Evolutionary conservation across 2,888 invertebrate genomes (phyloP).

Genomic region (Hemithea aestivaria): DNA sequence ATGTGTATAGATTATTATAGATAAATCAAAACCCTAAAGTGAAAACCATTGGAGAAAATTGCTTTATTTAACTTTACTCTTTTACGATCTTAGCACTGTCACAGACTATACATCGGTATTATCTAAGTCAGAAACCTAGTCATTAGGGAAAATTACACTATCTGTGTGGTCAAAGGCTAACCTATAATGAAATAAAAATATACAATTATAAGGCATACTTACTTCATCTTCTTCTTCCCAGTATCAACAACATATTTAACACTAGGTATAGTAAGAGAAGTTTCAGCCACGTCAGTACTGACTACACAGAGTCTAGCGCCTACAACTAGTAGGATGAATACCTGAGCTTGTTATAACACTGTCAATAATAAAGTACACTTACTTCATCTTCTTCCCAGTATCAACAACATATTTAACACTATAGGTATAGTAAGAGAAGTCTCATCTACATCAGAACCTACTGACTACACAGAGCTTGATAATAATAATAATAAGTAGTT

Average conservation of each 20-base stretch:
- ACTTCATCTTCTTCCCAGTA: slow-evolving; percentile 87
- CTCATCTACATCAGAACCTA: slow-evolving; percentile 99
- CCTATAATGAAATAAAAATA: no score
- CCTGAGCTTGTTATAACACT: slow-evolving; percentile 90
- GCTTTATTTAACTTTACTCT: no score
- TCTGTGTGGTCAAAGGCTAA: no score
- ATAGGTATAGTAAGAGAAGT: slow-evolving; percentile 98
- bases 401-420: slow-evolving; percentile 97
- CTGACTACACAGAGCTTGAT: slow-evolving; percentile 95
- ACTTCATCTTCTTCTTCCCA: slow-evolving; percentile 88
- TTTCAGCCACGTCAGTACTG: slow-evolving; percentile 99
- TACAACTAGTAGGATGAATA: slow-evolving; percentile 86
- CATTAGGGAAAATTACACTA: no score
- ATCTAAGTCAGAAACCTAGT: no score
- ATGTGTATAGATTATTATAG: no score
- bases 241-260: slow-evolving; percentile 97
- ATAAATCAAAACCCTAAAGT: no score
- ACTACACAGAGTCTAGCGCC: slow-evolving; percentile 94
- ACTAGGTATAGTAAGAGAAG: slow-evolving; percentile 97
- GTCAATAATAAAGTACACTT: slow-evolving; percentile 26
- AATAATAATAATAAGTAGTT: no score
- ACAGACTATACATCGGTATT: no score
- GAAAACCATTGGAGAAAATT: no score
- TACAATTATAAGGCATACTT: no score
- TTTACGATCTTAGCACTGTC: no score